Percentiles rank a stretch among this genome's conserved stretches.
phyloP scores from a whole-genome alignment of 2,113 vertebrate genomes.

The Pungitius pungitius region DNA sequence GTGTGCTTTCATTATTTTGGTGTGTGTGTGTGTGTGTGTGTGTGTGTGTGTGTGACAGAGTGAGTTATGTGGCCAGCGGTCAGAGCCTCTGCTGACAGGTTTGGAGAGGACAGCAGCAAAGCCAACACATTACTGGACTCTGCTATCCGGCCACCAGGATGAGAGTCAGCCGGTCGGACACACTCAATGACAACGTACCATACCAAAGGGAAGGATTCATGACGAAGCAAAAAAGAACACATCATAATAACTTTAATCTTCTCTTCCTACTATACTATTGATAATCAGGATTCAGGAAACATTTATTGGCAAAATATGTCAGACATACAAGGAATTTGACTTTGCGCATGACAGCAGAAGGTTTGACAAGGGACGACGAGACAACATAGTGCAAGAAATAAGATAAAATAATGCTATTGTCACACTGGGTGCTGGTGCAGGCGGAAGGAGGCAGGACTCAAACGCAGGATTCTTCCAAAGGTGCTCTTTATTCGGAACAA shows the following conservation, averaged over 20 bases:
- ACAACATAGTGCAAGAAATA: too few species aligned
- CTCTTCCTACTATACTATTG: too few species aligned
- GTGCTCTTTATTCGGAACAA: too few species aligned
- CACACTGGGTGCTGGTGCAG: too few species aligned
- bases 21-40: constrained; percentile 12
- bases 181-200: constrained; percentile 11
- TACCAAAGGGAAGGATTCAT: neutral
- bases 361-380: too few species aligned
- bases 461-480: too few species aligned
- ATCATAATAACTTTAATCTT: neutral
- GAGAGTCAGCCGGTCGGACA: constrained; percentile 20
- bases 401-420: too few species aligned
- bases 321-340: too few species aligned
- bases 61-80: constrained; percentile 43
- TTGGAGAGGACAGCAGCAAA: constrained; percentile 41
- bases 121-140: constrained; percentile 67
- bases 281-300: too few species aligned
- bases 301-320: too few species aligned
- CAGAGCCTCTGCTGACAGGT: constrained; percentile 43
- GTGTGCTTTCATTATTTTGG: constrained; percentile 13
- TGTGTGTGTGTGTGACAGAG: constrained; percentile 15
- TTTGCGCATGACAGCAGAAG: too few species aligned
- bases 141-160: constrained; percentile 18
- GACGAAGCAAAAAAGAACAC: constrained; percentile 34
- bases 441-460: too few species aligned